A percentile compares a stretch with the other conserved stretches of the same genome.
Evolutionary conservation across 1,140 invertebrate species (phyloP).

Genomic region (Philaenus spumarius): DNA sequence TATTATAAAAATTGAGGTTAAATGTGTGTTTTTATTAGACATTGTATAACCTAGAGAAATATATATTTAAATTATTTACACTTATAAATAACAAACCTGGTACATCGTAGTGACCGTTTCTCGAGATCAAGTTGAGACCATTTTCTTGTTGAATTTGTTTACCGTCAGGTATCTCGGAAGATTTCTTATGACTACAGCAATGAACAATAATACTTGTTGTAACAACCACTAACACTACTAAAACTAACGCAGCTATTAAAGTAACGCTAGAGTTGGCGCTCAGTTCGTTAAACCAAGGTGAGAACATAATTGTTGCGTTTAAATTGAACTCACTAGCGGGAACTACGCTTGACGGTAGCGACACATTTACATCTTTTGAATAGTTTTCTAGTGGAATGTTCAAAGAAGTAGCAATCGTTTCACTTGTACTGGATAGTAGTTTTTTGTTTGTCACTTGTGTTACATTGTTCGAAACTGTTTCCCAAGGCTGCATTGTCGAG

Average conservation of each 20-base stretch:
- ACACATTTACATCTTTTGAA: background rate
- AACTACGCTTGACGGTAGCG: no score
- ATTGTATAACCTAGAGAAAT: no score
- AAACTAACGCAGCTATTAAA: background rate
- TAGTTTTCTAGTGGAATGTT: background rate
- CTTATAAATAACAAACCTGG: constrained; percentile 10
- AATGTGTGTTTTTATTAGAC: no score
- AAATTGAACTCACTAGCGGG: background rate
- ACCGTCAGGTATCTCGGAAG: background rate
- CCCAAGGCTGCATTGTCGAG: background rate
- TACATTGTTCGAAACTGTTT: background rate
- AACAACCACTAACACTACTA: background rate
- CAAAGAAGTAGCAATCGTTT: background rate
- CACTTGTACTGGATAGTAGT: background rate
- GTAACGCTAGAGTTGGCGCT: constrained; percentile 1
- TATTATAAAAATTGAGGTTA: no score
- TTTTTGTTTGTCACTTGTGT: background rate
- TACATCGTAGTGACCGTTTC: constrained; percentile 7
- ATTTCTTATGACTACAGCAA: background rate
- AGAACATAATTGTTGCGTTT: background rate
- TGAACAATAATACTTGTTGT: background rate
- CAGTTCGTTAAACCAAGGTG: background rate
- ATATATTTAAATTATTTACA: no score
- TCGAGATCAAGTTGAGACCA: background rate
- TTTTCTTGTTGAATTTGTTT: background rate